Evolutionary conservation across 2,113 vertebrate genomes (phyloP), one percentile per base, ranked within the genome.

Genomic region (Myodes glareolus): DNA sequence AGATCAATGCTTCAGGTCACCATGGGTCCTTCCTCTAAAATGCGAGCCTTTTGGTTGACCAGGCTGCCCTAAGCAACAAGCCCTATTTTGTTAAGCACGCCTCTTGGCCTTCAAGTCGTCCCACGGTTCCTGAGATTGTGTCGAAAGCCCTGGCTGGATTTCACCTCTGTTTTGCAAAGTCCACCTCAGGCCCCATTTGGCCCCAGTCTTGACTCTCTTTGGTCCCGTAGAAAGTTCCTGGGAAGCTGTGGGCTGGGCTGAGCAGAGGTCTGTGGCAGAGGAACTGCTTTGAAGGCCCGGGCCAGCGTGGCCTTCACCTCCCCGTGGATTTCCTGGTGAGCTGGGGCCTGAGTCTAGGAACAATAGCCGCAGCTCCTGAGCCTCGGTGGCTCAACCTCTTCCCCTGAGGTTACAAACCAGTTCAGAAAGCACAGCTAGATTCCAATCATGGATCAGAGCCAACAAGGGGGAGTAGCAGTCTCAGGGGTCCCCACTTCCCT

Each of bases 311-410:
- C 97, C 95, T 98, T 95, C 97, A 97, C 97, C 98, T 98, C 97
- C 96, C 97, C 85, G 93, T 98, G 97, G 87, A 96, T 93, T 99
- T 99, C 99, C 99, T 99, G 98, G 96, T 75, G 65, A 95, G 92
- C 90, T 19, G 96, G 97, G 98, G 98, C 88, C 94, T 0, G 3
- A 91, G n/a, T 92, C 92, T 93, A 89, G 3, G 52, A 98, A 98
- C 98, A 99, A 99, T 98, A 98, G 98, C 94, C 78, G 8, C 52
- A 11, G 93, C 88, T 75, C 87, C 19, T 67, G 68, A 90, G 88
- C 92, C 92, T 97, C 55, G 0, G 82, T 58, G 0, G 85, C 39
- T 47, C 80, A 97, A 96, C 98, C 97, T 98, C 97, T 92, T 93
- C 50, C 39, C 58, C 36, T 0, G 77, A 78, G 0, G 94, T 95